Conservation (phyloP, 2,797 vertebrate species). For the Octomys mimax region DNA sequence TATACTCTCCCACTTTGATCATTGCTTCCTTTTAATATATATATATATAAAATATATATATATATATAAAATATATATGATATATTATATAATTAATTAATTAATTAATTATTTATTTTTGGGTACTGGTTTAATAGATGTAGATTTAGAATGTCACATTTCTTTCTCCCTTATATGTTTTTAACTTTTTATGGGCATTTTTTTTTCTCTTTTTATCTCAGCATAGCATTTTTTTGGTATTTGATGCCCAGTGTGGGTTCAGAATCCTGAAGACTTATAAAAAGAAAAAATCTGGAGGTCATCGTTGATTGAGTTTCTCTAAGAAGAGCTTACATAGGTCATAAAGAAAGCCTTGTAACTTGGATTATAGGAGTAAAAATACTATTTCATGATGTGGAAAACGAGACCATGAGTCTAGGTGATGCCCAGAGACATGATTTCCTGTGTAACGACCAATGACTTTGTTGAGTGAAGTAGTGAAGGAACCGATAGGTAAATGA, state of each 20-base stretch:
- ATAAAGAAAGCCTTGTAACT: not conserved
- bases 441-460: not conserved
- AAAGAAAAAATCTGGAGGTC: not conserved
- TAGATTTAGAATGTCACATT: not conserved
- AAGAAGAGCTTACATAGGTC: not conserved
- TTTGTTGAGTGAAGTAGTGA: constrained; percentile 7
- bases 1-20: not conserved
- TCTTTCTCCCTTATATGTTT: not conserved
- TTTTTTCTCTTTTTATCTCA: not conserved
- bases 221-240: not conserved
- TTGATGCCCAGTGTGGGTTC: not conserved
- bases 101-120: no score
- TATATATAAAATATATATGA: no score
- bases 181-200: not conserved
- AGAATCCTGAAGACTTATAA: not conserved
- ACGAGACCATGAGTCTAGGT: not conserved
- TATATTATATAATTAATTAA: no score
- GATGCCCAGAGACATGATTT: not conserved
- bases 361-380: constrained; percentile 9
- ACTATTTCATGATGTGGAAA: not conserved
- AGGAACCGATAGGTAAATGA: not conserved
- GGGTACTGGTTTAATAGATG: not conserved
- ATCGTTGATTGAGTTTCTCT: not conserved
- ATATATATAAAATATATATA: not conserved
- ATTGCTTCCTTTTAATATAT: not conserved